Evolutionary conservation across 2,797 vertebrate genomes (phyloP), one percentile per base, ranked within the genome.

Genomic region (Pantherophis vulpinus): DNA sequence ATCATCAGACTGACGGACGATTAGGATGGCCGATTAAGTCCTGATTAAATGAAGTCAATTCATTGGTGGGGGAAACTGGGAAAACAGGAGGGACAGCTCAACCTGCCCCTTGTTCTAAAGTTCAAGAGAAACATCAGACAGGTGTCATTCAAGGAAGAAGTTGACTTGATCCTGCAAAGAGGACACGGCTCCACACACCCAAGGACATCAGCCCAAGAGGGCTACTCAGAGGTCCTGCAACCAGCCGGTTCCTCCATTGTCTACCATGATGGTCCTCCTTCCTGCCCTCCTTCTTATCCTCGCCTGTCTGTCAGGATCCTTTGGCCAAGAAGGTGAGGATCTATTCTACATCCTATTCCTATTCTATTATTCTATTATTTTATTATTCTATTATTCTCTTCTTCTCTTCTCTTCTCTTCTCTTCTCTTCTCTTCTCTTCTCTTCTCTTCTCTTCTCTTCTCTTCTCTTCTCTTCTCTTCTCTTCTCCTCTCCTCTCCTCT

Each of bases 251-350:
- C 32, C 6, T 74, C n/a, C n/a, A 32, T 74, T 0, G 1, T 32
- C 66, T n/a, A 29, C 12, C 23, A 83, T 16, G 54, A 20, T 27
- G 70, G 20, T 51, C 56, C 11, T 32, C 4, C 92, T 89, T 61
- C 23, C 60, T 61, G 25, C 60, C 60, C 2, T 61, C 60, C 60
- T 61, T 25, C 91, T 60, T 88, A 91, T 59, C 95, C 95, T 54
- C 18, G 23, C 94, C 95, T 70, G 90, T 93, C 58, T 93, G 88
- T 14, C 29, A 66, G 29, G 63, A 66, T 66, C 63, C 13, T 66
- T 66, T 13, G 13, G 63, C 29, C 63, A 66, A 66, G 5, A 14
- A 66, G 29, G 63, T 66, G 27, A 66, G 27, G 27, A 11, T 58
- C 56, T 60, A 16, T 59, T 20, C 58, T 59, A 51, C 6, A 47